Base-by-base conservation (phyloP, 2,113 vertebrate species). In the Elaphurus davidianus region DNA sequence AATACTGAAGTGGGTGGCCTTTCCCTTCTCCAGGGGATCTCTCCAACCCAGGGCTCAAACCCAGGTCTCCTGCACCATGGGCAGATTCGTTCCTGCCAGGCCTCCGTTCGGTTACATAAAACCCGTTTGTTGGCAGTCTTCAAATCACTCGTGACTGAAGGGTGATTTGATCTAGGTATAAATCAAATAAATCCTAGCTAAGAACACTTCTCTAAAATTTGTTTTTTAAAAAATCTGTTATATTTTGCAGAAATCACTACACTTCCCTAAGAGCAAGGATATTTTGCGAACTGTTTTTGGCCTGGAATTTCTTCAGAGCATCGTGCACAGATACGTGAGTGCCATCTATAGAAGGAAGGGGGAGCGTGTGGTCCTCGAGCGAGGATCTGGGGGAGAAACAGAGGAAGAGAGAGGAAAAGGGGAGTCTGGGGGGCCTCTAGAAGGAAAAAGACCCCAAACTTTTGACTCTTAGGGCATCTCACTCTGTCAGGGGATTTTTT, bases 331-430 rank as follows among this genome's bases (percentile, higher is more conserved):
- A 98, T 98, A 86, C 96, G 14, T 94, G 98, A 99, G 98, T 98
- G 98, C 98, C 98, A 98, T 97, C 99, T 99, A 97, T 98, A 78
- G 98, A 98, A 96, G 59, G 98, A 94, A 87, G 55, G 85, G 21
- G 91, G 98, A 97, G 98, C 81, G 60, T 64, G 27, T 43, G 12
- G 6, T 96, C 85, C 82, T 96, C 81, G 43, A 55, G 55, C 36
- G 55, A 93, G 83, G 94, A 83, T 90, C 52, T 50, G 59, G 1
- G 45, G 0, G 13, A 57, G 9, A 47, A 14, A 50, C 3, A 5
- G 74, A 1, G 21, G 19, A 15, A 64, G 11, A 1, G 25, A 6
- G 19, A 11, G 14, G 11, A 25, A 33, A 7, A 5, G 2, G 28
- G 21, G 25, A 7, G 28, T 5, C 8, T 1, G 23, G 9, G 7